These are phyloP conservation scores for Trypoxylon attenuatum DNA, from an alignment of 2,888 invertebrate species.

Conservation along the genomic window DNA sequence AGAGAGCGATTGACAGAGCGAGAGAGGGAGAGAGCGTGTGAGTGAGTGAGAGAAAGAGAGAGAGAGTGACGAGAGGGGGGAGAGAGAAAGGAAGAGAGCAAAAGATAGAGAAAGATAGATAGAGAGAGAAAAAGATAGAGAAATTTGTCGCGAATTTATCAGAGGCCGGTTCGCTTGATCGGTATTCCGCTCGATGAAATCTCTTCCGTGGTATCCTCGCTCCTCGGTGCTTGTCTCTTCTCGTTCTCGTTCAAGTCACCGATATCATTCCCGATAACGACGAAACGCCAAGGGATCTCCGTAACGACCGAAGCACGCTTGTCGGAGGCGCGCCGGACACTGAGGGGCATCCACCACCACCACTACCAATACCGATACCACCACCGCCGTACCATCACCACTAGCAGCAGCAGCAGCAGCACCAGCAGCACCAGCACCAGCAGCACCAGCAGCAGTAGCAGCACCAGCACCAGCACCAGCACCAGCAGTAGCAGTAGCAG, in stretches of 20 bases:
- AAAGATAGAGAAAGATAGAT: no score
- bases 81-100: no score
- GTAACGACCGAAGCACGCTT: conserved; percentile 72
- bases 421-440: conserved; percentile 35
- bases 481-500: conserved; percentile 23
- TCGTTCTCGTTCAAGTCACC: conserved; percentile 13
- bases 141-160: neutral
- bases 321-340: conserved; percentile 75
- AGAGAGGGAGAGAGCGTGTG: no score
- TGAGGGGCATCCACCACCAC: conserved; percentile 74
- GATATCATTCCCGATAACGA: conserved; percentile 55
- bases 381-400: conserved; percentile 57
- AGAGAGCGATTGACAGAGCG: no score
- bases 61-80: no score
- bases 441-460: conserved; percentile 25
- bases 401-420: conserved; percentile 48
- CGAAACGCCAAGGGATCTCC: conserved; percentile 54
- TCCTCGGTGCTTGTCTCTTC: neutral
- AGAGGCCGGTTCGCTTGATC: neutral
- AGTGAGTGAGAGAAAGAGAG: no score
- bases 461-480: conserved; percentile 26
- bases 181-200: neutral
- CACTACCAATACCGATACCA: conserved; percentile 58
- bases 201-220: neutral
- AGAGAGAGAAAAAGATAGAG: no score